phyloP scores from a whole-genome alignment of 2,888 invertebrate species.

The Imbricaverruca yamaguchii region DNA sequence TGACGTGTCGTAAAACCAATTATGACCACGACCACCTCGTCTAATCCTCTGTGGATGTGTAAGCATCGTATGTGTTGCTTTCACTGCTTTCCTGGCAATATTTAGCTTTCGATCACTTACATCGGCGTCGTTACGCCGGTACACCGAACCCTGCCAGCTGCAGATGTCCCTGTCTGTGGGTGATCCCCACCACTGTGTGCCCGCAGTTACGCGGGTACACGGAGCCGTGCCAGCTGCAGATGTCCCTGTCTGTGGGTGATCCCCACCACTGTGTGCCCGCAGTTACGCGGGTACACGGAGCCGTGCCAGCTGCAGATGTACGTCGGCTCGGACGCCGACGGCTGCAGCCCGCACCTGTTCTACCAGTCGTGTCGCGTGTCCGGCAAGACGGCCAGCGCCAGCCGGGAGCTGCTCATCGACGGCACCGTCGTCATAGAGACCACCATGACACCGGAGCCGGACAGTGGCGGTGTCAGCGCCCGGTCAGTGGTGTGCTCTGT shows the following conservation, averaged over 20 bases:
- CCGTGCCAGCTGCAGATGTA: constrained; percentile 82
- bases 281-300: constrained; percentile 78
- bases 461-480: constrained; percentile 45
- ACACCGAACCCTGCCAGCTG: too few relatives aligned
- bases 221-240: constrained; percentile 65
- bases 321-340: constrained; percentile 85
- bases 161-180: neutral
- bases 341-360: constrained; percentile 90
- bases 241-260: neutral
- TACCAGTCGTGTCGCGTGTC: constrained; percentile 86
- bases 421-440: constrained; percentile 93
- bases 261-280: constrained; percentile 33
- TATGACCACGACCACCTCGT: too few relatives aligned
- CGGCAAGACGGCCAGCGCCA: constrained; percentile 92
- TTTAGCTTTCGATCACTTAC: too few relatives aligned
- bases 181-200: constrained; percentile 25
- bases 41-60: too few relatives aligned
- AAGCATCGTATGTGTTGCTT: too few relatives aligned
- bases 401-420: constrained; percentile 79
- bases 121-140: too few relatives aligned
- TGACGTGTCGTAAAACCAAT: too few relatives aligned
- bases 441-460: constrained; percentile 76
- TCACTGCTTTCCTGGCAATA: too few relatives aligned
- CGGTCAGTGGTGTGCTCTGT: neutral
- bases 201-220: constrained; percentile 70